Evolutionary conservation across 2,888 invertebrate genomes (phyloP).

Genomic region (Acleris emargana): DNA sequence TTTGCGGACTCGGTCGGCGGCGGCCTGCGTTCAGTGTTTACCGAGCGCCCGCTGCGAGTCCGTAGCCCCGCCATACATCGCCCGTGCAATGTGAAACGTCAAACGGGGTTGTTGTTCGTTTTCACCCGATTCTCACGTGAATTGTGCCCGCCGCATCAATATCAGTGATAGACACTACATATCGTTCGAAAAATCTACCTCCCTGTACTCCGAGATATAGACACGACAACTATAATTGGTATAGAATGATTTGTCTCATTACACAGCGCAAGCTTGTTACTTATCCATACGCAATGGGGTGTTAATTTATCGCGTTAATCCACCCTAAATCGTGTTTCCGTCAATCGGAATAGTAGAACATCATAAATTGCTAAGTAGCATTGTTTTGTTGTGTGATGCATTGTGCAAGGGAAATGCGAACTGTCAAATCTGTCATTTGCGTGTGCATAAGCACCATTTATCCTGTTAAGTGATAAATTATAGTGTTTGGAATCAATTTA

Average conservation of each 20-base stretch:
- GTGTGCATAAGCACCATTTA: constrained; percentile 6
- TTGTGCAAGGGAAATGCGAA: constrained; percentile 35
- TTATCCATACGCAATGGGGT: constrained; percentile 6
- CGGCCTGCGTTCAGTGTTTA: constrained; percentile 49
- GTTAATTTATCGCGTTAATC: constrained; percentile 6
- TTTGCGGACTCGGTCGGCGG: constrained; percentile 32
- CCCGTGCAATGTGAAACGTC: constrained; percentile 79
- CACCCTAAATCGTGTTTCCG: background rate
- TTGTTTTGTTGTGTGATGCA: constrained; percentile 47
- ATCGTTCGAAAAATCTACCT: constrained; percentile 3
- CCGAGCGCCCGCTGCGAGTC: constrained; percentile 48
- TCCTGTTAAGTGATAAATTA: background rate
- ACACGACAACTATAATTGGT: constrained; percentile 26
- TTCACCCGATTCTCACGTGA: constrained; percentile 48
- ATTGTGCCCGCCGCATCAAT: constrained; percentile 38
- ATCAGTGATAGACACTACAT: constrained; percentile 30
- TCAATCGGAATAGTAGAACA: background rate
- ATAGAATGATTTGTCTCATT: constrained; percentile 25
- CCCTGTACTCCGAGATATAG: constrained; percentile 4
- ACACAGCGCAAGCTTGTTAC: constrained; percentile 18
- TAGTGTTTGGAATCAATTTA: background rate
- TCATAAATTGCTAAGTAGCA: constrained; percentile 24
- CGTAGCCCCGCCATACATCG: constrained; percentile 79
- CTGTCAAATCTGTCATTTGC: constrained; percentile 42
- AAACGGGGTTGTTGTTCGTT: constrained; percentile 68